Evolutionary conservation across 1,140 invertebrate species (phyloP).

Genomic region (silkworm (Bombyx mori)): DNA sequence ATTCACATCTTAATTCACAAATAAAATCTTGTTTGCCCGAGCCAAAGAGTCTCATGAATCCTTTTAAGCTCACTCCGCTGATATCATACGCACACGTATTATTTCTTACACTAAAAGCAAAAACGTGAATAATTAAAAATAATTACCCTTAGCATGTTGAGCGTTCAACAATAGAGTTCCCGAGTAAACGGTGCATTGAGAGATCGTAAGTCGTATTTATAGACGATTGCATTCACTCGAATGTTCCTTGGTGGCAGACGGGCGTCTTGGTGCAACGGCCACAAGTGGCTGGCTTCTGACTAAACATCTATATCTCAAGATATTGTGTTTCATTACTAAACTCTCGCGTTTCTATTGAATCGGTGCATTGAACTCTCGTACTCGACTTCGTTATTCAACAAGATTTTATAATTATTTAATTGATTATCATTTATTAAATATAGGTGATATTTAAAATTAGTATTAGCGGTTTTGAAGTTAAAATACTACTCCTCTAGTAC

Average conservation of each 20-base stretch:
- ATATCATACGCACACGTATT: too few relatives aligned
- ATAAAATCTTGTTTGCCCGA: too few relatives aligned
- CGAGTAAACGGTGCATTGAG: slow-evolving; percentile 27
- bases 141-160: slow-evolving; percentile 47
- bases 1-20: too few relatives aligned
- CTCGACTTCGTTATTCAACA: too few relatives aligned
- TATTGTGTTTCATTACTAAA: slow-evolving; percentile 11
- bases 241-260: slow-evolving; percentile 32
- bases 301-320: slow-evolving; percentile 5
- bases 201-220: slow-evolving; percentile 47
- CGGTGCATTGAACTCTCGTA: slow-evolving; percentile 5
- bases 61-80: too few relatives aligned
- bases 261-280: slow-evolving; percentile 1
- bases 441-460: too few relatives aligned
- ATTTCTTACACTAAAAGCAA: too few relatives aligned
- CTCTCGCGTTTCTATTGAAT: slow-evolving; percentile 7
- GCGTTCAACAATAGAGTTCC: slow-evolving; percentile 38
- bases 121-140: not conserved
- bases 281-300: slow-evolving; percentile 1
- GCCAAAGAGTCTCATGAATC: too few relatives aligned
- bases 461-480: too few relatives aligned
- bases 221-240: slow-evolving; percentile 53
- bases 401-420: too few relatives aligned
- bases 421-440: too few relatives aligned
- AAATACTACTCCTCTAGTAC: too few relatives aligned